Conservation (phyloP, 2,797 vertebrate genomes). For the Paguma larvata region DNA sequence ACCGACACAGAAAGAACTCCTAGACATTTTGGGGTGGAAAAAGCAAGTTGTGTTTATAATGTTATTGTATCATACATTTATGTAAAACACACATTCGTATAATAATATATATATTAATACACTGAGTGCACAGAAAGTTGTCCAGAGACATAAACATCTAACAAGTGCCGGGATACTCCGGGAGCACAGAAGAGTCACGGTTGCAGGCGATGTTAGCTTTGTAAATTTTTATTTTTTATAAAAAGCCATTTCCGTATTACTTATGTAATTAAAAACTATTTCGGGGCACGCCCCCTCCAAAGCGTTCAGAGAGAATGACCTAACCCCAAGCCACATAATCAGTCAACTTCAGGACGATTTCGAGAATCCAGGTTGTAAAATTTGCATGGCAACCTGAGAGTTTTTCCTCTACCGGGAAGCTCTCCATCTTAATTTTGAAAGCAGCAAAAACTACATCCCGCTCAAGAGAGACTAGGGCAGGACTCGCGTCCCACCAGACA, state of each 20-base stretch:
- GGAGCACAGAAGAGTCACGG: not conserved
- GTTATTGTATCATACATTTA: not conserved
- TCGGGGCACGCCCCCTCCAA: not conserved
- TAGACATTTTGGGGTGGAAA: not conserved
- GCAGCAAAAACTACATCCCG: not conserved
- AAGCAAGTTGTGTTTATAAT: not conserved
- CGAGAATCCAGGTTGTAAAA: not conserved
- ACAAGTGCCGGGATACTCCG: not conserved
- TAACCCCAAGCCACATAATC: not conserved
- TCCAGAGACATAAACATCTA: not conserved
- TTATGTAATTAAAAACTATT: not conserved
- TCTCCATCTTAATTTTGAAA: constrained; percentile 24
- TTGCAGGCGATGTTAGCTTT: not conserved
- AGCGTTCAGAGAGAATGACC: not conserved
- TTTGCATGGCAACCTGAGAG: not conserved
- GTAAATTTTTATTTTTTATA: not conserved
- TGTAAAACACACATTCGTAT: not conserved
- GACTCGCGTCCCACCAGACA: not conserved
- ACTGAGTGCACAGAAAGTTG: not conserved
- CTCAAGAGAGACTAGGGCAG: not conserved
- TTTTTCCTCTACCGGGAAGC: not conserved
- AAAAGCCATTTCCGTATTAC: not conserved
- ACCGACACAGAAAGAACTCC: not conserved
- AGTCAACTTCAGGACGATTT: not conserved
- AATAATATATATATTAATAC: not conserved